phyloP scores from a whole-genome alignment of 2,888 invertebrate species.

The Drosophila mettleri region DNA sequence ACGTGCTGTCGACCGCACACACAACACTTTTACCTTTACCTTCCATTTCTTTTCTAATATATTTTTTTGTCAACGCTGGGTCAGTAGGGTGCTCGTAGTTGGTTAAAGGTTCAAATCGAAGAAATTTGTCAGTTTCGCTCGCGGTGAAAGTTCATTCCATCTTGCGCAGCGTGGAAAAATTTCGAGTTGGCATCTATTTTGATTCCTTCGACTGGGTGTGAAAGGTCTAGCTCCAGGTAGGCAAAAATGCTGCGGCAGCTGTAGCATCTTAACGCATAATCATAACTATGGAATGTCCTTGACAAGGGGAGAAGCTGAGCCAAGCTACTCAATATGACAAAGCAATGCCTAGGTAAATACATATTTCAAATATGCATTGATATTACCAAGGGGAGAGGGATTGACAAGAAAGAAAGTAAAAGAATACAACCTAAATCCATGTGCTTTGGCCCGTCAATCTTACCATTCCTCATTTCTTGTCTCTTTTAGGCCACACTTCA shows the following conservation, averaged over 20 bases:
- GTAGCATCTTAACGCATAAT: constrained; percentile 38
- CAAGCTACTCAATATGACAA: constrained; percentile 25
- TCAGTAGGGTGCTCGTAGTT: constrained; percentile 48
- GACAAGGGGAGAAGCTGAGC: constrained; percentile 4
- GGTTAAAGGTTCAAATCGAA: constrained; percentile 61
- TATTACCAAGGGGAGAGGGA: constrained; percentile 15
- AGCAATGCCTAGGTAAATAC: constrained; percentile 15
- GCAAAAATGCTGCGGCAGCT: constrained; percentile 49
- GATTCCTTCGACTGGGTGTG: constrained; percentile 31
- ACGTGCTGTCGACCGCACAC: constrained; percentile 64
- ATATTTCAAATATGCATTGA: constrained; percentile 29
- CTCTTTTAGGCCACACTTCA: neutral
- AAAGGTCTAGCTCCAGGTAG: constrained; percentile 32
- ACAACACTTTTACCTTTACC: constrained; percentile 43
- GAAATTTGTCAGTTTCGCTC: constrained; percentile 65
- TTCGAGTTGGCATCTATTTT: constrained; percentile 6
- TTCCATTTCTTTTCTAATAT: constrained; percentile 2
- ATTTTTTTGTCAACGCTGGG: constrained; percentile 36
- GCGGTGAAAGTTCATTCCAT: constrained; percentile 67
- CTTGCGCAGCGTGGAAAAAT: constrained; percentile 52
- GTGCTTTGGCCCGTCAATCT: neutral
- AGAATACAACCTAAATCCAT: neutral
- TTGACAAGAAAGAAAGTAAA: neutral
- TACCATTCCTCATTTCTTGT: neutral
- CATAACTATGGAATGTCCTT: constrained; percentile 12